Evolutionary conservation across 92 coral and sea anemone species (phyloP), one percentile per base, ranked within the genome.

Genomic region (Epizoanthus stellaris): DNA sequence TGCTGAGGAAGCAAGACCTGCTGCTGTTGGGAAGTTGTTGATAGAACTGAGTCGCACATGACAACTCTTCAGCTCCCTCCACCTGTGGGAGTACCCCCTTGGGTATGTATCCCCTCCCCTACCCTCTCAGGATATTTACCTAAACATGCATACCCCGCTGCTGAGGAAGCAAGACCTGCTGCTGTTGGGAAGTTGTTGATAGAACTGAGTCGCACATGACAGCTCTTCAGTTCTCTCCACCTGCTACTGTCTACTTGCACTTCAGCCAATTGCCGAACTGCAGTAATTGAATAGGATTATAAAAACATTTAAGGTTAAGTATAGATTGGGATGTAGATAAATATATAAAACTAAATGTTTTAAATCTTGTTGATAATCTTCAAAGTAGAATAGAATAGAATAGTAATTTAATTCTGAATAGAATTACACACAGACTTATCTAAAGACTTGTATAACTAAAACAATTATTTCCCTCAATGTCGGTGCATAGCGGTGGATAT

Each of bases 111-210:
- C 7, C 5, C 4, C 7, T 39, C 39, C n/a, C 47, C 16, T 30
- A 25, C 2, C 21, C 19, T 0, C n/a, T 20, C 34, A 15, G 10
- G 14, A 19, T 45, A 60, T 82, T 53, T 76, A 96, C 98, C 95
- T 57, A 96, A 87, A 82, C 98, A 96, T 3, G 98, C 95, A 93
- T 89, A 90, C 3, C 98, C 98, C 0, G 98, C 93, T 59, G 98
- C 98, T 79, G 98, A 96, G 3, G 98, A 96, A 3, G 98, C 98
- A 73, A 96, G 93, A 10, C 98, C 98, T 43, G 98, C 98, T 25
- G 98, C 98, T 34, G 98, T 96, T 1, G 98, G 98, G 73, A 96
- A 96, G 79, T 96, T 96, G 84, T 96, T 96, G 74, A 88, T 72
- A 3, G 98, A 96, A 73, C 95, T 93, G 90, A 96, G 92, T 38